phyloP scores from a whole-genome alignment of 2,113 vertebrate genomes.

The Dipodomys ordii region DNA sequence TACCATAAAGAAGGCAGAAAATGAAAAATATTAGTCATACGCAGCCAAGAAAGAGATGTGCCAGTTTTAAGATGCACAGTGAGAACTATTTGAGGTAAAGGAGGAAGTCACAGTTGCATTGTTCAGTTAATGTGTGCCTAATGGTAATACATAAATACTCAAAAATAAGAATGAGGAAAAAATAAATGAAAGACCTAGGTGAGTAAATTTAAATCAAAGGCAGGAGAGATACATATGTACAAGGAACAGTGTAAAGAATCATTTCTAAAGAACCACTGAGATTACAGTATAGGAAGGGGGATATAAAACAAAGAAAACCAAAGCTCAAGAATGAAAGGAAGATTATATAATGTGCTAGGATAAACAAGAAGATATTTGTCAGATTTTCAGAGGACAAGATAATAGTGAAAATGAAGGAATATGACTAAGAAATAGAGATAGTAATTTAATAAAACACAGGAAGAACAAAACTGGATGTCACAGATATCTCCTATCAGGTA shows the following conservation, averaged over 20 bases:
- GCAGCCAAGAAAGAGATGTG: constrained; percentile 76
- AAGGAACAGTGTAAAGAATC: neutral
- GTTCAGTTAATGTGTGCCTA: constrained; percentile 73
- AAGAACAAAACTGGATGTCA: neutral
- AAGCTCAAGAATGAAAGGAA: constrained; percentile 66
- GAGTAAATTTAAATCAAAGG: constrained; percentile 70
- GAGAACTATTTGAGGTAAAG: constrained; percentile 69
- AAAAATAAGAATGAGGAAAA: constrained; percentile 27
- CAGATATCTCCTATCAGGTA: neutral
- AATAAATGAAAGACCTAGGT: constrained; percentile 19
- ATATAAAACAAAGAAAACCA: constrained; percentile 70
- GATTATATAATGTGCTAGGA: neutral
- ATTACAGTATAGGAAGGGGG: constrained; percentile 44
- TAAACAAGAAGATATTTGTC: constrained; percentile 77
- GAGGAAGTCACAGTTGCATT: constrained; percentile 69
- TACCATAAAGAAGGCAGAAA: constrained; percentile 68
- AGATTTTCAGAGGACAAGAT: constrained; percentile 60
- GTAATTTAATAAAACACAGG: constrained; percentile 26
- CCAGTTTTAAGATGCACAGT: constrained; percentile 67
- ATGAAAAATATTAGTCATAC: constrained; percentile 70
- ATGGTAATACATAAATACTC: constrained; percentile 70
- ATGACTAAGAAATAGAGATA: neutral
- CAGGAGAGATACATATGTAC: neutral
- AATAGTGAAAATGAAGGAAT: neutral
- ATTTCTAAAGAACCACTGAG: constrained; percentile 57